These are phyloP conservation scores for Chloroceryle inda DNA, from an alignment of 2,797 vertebrate genomes.

Conservation along the genomic window DNA sequence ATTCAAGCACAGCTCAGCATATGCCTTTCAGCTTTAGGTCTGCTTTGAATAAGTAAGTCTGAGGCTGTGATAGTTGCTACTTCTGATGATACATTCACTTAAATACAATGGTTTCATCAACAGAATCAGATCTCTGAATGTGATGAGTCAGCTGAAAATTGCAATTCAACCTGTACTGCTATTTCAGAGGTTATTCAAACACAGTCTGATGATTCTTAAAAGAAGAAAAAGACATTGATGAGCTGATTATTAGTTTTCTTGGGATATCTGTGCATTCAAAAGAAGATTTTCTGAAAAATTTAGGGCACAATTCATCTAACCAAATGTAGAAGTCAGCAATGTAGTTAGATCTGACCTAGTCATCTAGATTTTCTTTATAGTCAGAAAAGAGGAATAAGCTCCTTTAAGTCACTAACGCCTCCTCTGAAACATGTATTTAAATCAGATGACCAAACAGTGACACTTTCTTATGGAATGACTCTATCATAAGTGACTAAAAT, in stretches of 20 bases:
- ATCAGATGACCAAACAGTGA: background rate
- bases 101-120: slow-evolving; percentile 69
- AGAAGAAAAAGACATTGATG: slow-evolving; percentile 58
- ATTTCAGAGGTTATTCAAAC: slow-evolving; percentile 43
- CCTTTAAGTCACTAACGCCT: background rate
- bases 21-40: background rate
- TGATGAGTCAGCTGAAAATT: slow-evolving; percentile 67
- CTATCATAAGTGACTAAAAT: background rate
- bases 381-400: background rate
- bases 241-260: slow-evolving; percentile 57
- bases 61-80: background rate
- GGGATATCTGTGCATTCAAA: background rate
- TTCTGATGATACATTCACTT: slow-evolving; percentile 63
- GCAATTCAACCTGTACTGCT: slow-evolving; percentile 16
- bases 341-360: background rate
- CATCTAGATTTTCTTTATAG: background rate
- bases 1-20: background rate
- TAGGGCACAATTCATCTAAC: background rate
- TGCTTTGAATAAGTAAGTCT: background rate
- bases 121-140: background rate
- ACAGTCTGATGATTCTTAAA: slow-evolving; percentile 17
- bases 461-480: background rate
- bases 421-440: background rate
- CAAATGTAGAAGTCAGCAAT: background rate
- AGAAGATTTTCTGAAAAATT: slow-evolving; percentile 16